Evolutionary conservation across 2,113 vertebrate species (phyloP).

Genomic region (Enhydra lutris): DNA sequence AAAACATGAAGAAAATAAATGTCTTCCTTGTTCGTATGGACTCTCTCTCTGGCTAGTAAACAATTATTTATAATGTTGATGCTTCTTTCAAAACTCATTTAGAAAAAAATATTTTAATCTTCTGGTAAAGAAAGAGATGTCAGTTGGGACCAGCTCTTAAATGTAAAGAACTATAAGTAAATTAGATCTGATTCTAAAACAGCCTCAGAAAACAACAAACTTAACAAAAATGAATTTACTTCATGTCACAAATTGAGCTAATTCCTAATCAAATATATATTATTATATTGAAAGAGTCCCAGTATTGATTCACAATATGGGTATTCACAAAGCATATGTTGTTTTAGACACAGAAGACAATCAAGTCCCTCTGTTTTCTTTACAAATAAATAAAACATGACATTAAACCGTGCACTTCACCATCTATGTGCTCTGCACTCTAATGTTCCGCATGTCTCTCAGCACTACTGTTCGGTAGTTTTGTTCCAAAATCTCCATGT

Average conservation of each 20-base stretch:
- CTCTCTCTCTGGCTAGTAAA: neutral
- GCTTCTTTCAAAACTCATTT: neutral
- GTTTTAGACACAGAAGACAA: constrained; percentile 16
- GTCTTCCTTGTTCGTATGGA: neutral
- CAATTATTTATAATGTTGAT: neutral
- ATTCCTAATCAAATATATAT: constrained; percentile 42
- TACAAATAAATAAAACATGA: constrained; percentile 63
- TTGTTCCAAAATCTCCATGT: constrained; percentile 90
- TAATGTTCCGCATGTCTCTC: constrained; percentile 88
- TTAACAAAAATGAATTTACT: constrained; percentile 48
- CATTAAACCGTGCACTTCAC: neutral
- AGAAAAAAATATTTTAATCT: neutral
- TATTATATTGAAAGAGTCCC: constrained; percentile 39
- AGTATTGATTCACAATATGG: constrained; percentile 53
- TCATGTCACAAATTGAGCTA: constrained; percentile 35
- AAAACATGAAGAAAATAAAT: neutral
- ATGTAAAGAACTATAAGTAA: constrained; percentile 25
- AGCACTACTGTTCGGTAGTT: constrained; percentile 88
- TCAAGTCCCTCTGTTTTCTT: constrained; percentile 1
- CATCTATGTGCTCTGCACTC: constrained; percentile 72
- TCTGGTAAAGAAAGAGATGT: neutral
- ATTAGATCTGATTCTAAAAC: constrained; percentile 35
- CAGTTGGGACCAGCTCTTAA: neutral
- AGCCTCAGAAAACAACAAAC: constrained; percentile 30
- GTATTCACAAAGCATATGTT: constrained; percentile 36